phyloP scores from a whole-genome alignment of 2,888 invertebrate species.

The Aphrophora alni region DNA sequence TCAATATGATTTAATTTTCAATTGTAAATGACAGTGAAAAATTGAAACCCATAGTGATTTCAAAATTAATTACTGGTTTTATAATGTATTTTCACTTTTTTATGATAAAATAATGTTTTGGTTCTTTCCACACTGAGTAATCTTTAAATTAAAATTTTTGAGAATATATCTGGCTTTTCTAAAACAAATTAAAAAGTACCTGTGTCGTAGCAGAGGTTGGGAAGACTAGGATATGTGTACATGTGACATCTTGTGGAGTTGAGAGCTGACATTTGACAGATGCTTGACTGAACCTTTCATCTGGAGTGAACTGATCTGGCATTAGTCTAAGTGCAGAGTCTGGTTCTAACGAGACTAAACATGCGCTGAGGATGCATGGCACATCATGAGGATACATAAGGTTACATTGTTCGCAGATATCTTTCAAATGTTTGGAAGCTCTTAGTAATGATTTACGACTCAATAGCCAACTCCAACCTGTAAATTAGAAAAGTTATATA shows the following conservation, averaged over 20 bases:
- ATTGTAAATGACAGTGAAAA: too few relatives aligned
- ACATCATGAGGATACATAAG: slow-evolving; percentile 80
- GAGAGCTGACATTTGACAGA: slow-evolving; percentile 89
- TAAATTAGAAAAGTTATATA: background rate
- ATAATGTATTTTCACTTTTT: too few relatives aligned
- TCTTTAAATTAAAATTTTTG: too few relatives aligned
- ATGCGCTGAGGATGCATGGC: slow-evolving; percentile 96
- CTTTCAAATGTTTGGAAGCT: slow-evolving; percentile 87
- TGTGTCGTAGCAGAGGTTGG: slow-evolving; percentile 96
- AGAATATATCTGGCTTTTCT: too few relatives aligned
- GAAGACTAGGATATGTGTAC: slow-evolving; percentile 98
- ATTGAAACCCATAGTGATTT: too few relatives aligned
- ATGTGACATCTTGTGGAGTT: slow-evolving; percentile 95
- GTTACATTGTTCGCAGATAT: slow-evolving; percentile 88
- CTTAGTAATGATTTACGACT: slow-evolving; percentile 89
- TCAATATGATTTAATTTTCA: too few relatives aligned
- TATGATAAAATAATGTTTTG: too few relatives aligned
- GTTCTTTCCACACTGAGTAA: too few relatives aligned
- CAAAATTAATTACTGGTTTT: too few relatives aligned
- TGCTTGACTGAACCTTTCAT: slow-evolving; percentile 87
- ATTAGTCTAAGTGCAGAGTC: slow-evolving; percentile 86
- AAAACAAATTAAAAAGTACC: too few relatives aligned
- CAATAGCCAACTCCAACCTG: slow-evolving; percentile 92
- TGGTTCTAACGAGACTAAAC: slow-evolving; percentile 94
- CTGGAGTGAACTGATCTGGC: slow-evolving; percentile 96